These are phyloP conservation scores for Platalea minor DNA, from an alignment of 2,797 vertebrate species.

Conservation along the genomic window DNA sequence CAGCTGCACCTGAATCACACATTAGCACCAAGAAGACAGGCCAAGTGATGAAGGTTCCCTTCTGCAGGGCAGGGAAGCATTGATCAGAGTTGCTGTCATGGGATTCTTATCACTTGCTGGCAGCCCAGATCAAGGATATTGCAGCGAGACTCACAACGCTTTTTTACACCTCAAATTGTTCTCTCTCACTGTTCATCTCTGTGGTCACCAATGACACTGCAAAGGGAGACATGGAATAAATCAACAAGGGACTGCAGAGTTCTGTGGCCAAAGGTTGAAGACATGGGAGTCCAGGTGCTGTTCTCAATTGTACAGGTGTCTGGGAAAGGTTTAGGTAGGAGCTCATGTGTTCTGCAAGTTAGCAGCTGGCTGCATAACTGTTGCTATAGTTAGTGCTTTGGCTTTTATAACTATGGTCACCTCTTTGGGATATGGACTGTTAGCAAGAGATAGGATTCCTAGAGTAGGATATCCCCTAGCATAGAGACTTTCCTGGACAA, in stretches of 20 bases:
- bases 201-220: neutral
- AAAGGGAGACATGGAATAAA: neutral
- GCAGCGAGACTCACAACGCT: neutral
- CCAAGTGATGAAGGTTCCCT: neutral
- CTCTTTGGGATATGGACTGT: neutral
- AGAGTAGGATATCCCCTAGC: neutral
- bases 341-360: neutral
- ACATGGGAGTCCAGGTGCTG: neutral
- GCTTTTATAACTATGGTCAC: neutral
- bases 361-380: neutral
- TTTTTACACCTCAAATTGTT: neutral
- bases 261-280: neutral
- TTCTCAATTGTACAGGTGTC: neutral
- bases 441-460: neutral
- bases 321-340: neutral
- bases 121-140: neutral
- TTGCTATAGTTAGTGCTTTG: neutral
- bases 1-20: neutral
- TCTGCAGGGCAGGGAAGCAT: neutral
- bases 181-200: neutral
- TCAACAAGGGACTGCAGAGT: rapidly evolving
- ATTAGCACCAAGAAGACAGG: neutral
- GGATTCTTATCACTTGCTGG: neutral
- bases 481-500: neutral
- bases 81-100: neutral